These are phyloP conservation scores for Hycleus cichorii DNA, from an alignment of 1,140 invertebrate genomes.

Conservation along the genomic window DNA sequence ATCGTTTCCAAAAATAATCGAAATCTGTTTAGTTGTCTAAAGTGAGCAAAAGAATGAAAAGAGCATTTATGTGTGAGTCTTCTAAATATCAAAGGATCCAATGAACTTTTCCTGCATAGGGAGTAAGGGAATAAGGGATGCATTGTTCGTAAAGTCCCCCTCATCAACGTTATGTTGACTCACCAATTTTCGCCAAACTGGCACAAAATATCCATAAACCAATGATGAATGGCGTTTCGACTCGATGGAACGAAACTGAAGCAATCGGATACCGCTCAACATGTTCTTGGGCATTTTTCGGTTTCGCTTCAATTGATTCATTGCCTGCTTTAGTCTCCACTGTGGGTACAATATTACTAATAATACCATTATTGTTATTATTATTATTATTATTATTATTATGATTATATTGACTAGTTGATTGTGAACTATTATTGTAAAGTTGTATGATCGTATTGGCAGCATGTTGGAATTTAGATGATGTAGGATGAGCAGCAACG, in stretches of 20 bases:
- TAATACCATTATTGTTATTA: constrained; percentile 20
- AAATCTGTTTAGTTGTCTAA: no score
- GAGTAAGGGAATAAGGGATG: no score
- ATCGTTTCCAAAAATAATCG: no score
- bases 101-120: no score
- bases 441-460: constrained; percentile 17
- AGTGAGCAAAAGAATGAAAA: no score
- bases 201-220: constrained; percentile 92
- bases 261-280: constrained; percentile 62
- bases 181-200: constrained; percentile 91
- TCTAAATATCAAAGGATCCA: no score
- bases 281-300: constrained; percentile 18
- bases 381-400: constrained; percentile 8
- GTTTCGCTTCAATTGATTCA: constrained; percentile 13
- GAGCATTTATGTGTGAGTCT: no score
- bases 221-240: constrained; percentile 88
- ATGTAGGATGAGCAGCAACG: constrained; percentile 23
- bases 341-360: constrained; percentile 11
- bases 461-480: constrained; percentile 12
- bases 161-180: constrained; percentile 35
- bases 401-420: constrained; percentile 10
- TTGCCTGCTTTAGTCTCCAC: no score
- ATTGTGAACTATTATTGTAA: neutral
- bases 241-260: constrained; percentile 76
- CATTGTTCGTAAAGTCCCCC: no score